phyloP scores from a whole-genome alignment of 1,140 invertebrate species.

The Trissolcus basalis region DNA sequence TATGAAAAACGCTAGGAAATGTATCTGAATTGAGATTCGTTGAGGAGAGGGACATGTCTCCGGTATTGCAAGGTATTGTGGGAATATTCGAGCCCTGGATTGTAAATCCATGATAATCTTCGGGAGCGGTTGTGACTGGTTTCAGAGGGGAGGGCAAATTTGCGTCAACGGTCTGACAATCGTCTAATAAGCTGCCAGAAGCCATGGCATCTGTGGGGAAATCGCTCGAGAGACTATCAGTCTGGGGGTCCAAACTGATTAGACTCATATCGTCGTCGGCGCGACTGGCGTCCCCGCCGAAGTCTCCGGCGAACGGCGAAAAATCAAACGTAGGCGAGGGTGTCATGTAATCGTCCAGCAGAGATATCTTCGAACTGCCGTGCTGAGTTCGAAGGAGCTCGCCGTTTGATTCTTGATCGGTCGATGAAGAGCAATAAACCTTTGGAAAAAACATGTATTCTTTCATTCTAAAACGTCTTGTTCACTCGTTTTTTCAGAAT shows the following conservation, averaged over 20 bases:
- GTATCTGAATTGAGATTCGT: conserved; percentile 62
- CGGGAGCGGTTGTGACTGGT: conserved; percentile 71
- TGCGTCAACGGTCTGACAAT: conserved; percentile 76
- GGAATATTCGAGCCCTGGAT: conserved; percentile 82
- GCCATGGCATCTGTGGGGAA: conserved; percentile 60
- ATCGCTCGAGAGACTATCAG: conserved; percentile 64
- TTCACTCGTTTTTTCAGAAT: neutral
- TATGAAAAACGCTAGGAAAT: conserved; percentile 64
- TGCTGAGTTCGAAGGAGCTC: conserved; percentile 48
- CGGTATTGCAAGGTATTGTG: conserved; percentile 84
- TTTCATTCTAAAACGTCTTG: neutral
- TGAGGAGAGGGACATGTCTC: conserved; percentile 74
- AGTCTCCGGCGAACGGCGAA: conserved; percentile 70
- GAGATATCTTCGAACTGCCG: conserved; percentile 61
- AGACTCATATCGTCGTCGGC: conserved; percentile 71
- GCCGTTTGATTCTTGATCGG: conserved; percentile 57
- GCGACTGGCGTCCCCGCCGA: conserved; percentile 67
- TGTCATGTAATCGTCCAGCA: conserved; percentile 70
- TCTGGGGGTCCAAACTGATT: conserved; percentile 78
- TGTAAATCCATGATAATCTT: conserved; percentile 82
- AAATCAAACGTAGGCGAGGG: conserved; percentile 74
- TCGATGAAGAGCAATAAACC: conserved; percentile 38
- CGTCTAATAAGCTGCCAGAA: conserved; percentile 71
- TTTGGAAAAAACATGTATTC: conserved; percentile 20
- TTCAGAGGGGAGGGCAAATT: conserved; percentile 81